phyloP scores from a whole-genome alignment of 2,113 vertebrate species.

The Ciconia boyciana region DNA sequence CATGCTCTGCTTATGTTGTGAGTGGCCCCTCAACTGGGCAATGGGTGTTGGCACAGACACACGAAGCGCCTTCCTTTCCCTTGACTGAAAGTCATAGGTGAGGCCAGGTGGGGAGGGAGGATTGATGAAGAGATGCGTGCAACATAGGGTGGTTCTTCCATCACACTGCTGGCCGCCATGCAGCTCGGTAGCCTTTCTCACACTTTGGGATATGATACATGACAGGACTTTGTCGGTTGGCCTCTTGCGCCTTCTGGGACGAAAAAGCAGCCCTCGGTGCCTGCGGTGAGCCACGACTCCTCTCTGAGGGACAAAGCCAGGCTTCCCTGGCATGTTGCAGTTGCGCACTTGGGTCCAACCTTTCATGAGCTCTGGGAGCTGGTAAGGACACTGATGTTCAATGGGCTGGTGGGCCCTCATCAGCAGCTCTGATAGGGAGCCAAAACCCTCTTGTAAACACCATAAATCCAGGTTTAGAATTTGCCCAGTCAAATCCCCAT shows the following conservation, averaged over 20 bases:
- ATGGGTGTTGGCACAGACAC: neutral
- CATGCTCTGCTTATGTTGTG: accelerated
- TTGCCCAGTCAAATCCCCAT: neutral
- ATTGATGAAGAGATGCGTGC: neutral
- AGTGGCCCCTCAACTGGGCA: accelerated
- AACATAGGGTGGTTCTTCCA: neutral
- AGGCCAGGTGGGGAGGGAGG: neutral
- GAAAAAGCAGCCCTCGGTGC: neutral
- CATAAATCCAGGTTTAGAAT: neutral
- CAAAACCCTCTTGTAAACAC: neutral
- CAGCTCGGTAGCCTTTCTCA: neutral
- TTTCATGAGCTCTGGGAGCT: neutral
- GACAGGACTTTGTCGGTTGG: neutral
- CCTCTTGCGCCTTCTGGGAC: neutral
- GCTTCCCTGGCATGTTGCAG: accelerated
- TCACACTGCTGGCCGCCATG: neutral
- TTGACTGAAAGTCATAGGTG: neutral
- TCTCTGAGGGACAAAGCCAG: neutral
- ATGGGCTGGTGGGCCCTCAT: accelerated
- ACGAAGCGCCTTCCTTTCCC: neutral
- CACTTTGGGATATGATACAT: neutral
- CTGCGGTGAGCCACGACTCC: accelerated
- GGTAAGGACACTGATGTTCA: neutral
- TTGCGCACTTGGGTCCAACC: neutral
- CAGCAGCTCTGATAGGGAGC: neutral